phyloP scores from a whole-genome alignment of 23 tunicate genomes.

The Diplosoma virens region DNA sequence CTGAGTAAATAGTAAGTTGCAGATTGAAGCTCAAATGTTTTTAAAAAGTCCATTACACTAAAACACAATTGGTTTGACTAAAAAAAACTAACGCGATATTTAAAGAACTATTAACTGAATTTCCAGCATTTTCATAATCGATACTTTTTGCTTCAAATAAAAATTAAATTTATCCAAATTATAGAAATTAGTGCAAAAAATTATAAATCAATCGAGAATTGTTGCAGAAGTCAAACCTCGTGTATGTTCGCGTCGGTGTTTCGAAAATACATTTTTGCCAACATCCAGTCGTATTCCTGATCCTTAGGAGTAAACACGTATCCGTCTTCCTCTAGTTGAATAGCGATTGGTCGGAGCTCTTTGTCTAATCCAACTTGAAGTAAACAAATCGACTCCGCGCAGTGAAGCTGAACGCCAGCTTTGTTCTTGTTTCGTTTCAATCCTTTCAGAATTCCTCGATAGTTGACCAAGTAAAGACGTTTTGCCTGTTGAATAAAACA shows the following conservation, averaged over 20 bases:
- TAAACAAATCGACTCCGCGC: slow-evolving; percentile 40
- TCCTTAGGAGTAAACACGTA: slow-evolving; percentile 54
- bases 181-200: too few species aligned
- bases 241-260: slow-evolving; percentile 9
- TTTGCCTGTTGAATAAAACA: background rate
- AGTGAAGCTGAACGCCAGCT: background rate
- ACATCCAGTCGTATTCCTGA: slow-evolving; percentile 55
- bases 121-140: too few species aligned
- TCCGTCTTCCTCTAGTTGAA: slow-evolving; percentile 55
- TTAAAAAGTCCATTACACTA: too few species aligned
- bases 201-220: too few species aligned
- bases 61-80: too few species aligned
- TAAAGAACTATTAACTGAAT: too few species aligned
- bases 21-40: too few species aligned
- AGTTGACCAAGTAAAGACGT: slow-evolving; percentile 1
- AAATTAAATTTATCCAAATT: too few species aligned
- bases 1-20: too few species aligned
- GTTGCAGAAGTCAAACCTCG: slow-evolving; percentile 24
- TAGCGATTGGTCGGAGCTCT: slow-evolving; percentile 64
- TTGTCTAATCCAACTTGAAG: slow-evolving; percentile 35
- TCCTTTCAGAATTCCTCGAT: background rate
- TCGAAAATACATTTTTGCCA: slow-evolving; percentile 70
- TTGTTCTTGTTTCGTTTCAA: slow-evolving; percentile 2
- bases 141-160: too few species aligned
- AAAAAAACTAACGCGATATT: too few species aligned